Conservation (phyloP, 2,113 vertebrate genomes). For the Scomber japonicus region DNA sequence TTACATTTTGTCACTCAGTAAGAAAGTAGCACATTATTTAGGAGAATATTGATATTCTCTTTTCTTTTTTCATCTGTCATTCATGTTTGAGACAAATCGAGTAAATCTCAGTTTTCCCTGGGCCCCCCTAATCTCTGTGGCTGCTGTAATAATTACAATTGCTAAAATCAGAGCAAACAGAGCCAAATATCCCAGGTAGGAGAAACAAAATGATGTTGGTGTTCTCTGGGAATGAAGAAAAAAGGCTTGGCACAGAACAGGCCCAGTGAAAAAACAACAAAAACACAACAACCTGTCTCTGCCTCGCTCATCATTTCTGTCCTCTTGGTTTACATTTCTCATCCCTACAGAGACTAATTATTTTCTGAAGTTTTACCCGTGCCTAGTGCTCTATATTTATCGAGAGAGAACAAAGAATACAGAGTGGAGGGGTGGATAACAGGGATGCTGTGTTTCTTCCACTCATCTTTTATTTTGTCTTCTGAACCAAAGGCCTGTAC, state of each 20-base stretch:
- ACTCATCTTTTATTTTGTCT: conserved; percentile 44
- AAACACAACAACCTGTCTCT: background rate
- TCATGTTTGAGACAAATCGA: background rate
- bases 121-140: background rate
- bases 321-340: conserved; percentile 39
- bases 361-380: conserved; percentile 65
- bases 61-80: background rate
- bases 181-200: conserved; percentile 50
- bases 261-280: conserved; percentile 25
- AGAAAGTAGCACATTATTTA: background rate
- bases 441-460: conserved; percentile 17
- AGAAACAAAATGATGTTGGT: conserved; percentile 29
- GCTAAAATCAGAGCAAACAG: conserved; percentile 46
- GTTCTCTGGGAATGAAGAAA: conserved; percentile 55
- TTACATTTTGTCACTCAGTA: conserved; percentile 4
- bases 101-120: background rate
- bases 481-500: conserved; percentile 9
- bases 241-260: conserved; percentile 46
- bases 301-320: conserved; percentile 30
- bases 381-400: conserved; percentile 68
- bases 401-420: conserved; percentile 41
- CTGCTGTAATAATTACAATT: conserved; percentile 45
- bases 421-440: conserved; percentile 7
- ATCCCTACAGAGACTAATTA: conserved; percentile 82
- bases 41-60: background rate